Percentiles rank a stretch among this genome's conserved stretches.
Evolutionary conservation across 2,888 invertebrate species (phyloP).

Genomic region (Drosophila demipolita): DNA sequence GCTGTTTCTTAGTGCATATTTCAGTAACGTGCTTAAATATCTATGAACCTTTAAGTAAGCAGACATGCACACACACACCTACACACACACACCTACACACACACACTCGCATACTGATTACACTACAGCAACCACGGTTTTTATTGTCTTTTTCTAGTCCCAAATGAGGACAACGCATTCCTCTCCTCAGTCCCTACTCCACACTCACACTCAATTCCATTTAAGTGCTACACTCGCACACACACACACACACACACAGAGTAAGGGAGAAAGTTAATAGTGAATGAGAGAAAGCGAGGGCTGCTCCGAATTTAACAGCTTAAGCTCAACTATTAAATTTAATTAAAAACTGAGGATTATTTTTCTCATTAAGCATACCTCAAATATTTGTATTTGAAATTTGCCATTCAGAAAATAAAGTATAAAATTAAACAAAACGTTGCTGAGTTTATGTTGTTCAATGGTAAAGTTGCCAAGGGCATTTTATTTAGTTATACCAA

Average conservation of each 20-base stretch:
- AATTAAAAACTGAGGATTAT: not conserved
- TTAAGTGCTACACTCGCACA: constrained; percentile 67
- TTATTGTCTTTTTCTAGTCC: constrained; percentile 71
- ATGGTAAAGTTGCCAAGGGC: not conserved
- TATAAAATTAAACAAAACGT: not conserved
- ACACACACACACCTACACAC: constrained; percentile 4
- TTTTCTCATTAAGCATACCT: not conserved
- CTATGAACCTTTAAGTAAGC: constrained; percentile 50
- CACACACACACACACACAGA: constrained; percentile 15
- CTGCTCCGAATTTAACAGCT: not conserved
- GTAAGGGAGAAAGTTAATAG: not conserved
- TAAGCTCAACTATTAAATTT: not conserved
- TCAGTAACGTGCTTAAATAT: constrained; percentile 40
- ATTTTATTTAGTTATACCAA: not conserved
- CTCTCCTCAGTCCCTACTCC: constrained; percentile 36
- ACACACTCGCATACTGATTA: constrained; percentile 28
- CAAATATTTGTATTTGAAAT: no score
- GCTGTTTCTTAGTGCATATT: constrained; percentile 1
- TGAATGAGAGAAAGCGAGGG: constrained; percentile 33
- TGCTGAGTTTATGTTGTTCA: not conserved
- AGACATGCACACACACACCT: not conserved
- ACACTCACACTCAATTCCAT: constrained; percentile 74
- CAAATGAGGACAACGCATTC: constrained; percentile 78
- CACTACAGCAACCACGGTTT: constrained; percentile 53
- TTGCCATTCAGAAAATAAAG: not conserved